phyloP scores from a whole-genome alignment of 2,797 vertebrate genomes.

The Erethizon dorsatum region DNA sequence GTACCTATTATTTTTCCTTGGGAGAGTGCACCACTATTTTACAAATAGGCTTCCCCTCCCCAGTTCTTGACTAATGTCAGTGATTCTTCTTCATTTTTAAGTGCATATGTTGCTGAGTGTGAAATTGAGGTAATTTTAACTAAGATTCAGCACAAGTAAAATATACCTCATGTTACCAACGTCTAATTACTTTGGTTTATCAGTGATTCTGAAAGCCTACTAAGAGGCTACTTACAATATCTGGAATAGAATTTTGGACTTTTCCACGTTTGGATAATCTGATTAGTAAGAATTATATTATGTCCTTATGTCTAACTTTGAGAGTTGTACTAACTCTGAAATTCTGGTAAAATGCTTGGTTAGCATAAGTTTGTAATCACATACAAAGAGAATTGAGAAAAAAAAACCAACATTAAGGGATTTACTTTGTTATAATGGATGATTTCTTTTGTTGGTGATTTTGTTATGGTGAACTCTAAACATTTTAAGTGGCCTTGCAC shows the following conservation, averaged over 20 bases:
- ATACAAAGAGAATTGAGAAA: not conserved
- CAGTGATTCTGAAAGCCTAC: not conserved
- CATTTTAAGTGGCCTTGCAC: not conserved
- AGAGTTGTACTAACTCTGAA: not conserved
- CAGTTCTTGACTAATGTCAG: not conserved
- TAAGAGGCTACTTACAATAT: not conserved
- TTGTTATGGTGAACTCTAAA: not conserved
- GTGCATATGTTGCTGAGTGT: not conserved
- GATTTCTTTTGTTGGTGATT: not conserved
- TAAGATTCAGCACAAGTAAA: constrained; percentile 21
- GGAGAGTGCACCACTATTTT: not conserved
- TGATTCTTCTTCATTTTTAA: not conserved
- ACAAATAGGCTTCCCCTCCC: not conserved
- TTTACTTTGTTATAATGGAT: not conserved
- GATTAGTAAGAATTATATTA: not conserved
- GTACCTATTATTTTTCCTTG: not conserved
- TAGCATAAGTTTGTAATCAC: not conserved
- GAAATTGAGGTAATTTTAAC: constrained; percentile 1
- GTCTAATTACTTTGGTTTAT: constrained; percentile 20
- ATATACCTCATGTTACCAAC: not conserved
- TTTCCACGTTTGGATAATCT: constrained; percentile 12
- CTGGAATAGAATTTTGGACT: constrained; percentile 10
- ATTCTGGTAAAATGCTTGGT: constrained; percentile 16
- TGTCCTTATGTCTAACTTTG: not conserved
- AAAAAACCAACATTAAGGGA: not conserved